Percentiles rank a stretch among this genome's conserved stretches.
These are phyloP conservation scores for Pangasius djambal DNA, from an alignment of 2,797 vertebrate species.

Conservation along the genomic window DNA sequence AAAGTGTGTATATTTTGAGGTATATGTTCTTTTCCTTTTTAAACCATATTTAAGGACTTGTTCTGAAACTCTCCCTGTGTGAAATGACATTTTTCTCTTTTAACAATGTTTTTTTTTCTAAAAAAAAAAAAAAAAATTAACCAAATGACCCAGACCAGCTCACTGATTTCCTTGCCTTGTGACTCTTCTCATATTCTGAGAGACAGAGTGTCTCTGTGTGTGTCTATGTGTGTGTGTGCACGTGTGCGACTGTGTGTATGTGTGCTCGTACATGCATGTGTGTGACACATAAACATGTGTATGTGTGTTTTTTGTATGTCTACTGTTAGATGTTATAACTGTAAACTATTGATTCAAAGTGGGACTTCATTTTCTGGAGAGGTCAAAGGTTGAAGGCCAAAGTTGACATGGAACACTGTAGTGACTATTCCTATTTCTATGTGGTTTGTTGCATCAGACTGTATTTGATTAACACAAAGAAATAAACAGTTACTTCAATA, in stretches of 20 bases:
- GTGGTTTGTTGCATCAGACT: conserved; percentile 75
- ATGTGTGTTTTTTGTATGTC: conserved; percentile 30
- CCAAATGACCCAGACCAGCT: conserved; percentile 42
- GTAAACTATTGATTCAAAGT: conserved; percentile 41
- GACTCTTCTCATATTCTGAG: conserved; percentile 53
- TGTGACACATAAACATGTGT: conserved; percentile 24
- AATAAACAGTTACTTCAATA: conserved; percentile 58
- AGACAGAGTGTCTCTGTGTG: conserved; percentile 37
- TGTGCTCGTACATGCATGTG: conserved; percentile 27
- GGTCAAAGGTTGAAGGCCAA: conserved; percentile 71
- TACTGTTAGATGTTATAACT: conserved; percentile 41
- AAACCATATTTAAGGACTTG: conserved; percentile 51
- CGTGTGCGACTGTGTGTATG: conserved; percentile 25
- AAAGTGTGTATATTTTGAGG: conserved; percentile 62
- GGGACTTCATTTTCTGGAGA: conserved; percentile 47
- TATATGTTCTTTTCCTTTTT: conserved; percentile 42
- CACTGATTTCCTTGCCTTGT: conserved; percentile 41
- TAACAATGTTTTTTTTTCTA: conserved; percentile 6
- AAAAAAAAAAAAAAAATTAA: background rate
- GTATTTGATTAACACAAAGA: conserved; percentile 84
- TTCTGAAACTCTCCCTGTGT: conserved; percentile 27
- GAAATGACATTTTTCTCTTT: conserved; percentile 27
- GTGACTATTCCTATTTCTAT: conserved; percentile 66
- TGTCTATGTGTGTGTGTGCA: conserved; percentile 24
- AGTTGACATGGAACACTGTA: conserved; percentile 78